Evolutionary conservation across 2,113 vertebrate species (phyloP).

Genomic region (Gracilinanus agilis): DNA sequence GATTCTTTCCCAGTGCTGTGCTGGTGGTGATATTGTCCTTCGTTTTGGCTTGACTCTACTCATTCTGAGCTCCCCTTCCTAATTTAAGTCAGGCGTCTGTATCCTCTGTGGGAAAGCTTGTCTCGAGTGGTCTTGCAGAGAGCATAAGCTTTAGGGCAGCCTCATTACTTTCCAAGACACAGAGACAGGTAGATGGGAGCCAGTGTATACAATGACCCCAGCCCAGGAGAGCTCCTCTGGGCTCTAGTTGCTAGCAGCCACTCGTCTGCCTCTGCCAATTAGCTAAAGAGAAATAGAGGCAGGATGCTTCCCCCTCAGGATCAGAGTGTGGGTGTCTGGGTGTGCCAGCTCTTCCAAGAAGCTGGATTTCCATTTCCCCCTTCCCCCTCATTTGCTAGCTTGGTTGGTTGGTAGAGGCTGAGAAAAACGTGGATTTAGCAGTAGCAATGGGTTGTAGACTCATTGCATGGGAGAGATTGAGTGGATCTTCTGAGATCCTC

Average conservation of each 20-base stretch:
- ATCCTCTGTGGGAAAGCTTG: neutral
- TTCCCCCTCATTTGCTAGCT: neutral
- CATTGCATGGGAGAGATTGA: neutral
- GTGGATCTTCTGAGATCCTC: neutral
- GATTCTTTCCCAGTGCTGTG: neutral
- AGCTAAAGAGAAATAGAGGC: neutral
- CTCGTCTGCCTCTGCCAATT: neutral
- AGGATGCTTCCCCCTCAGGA: neutral
- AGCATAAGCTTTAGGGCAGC: neutral
- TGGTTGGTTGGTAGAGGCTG: neutral
- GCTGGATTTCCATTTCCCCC: neutral
- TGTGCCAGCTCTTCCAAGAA: neutral
- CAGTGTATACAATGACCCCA: neutral
- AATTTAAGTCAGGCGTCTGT: neutral
- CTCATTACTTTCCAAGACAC: neutral
- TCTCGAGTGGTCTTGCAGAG: neutral
- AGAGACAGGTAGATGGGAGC: neutral
- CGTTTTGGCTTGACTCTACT: neutral
- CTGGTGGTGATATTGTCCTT: neutral
- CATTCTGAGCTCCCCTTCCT: rapidly evolving
- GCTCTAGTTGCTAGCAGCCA: neutral
- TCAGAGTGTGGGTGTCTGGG: neutral
- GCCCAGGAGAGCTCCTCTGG: neutral
- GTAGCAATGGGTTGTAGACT: neutral
- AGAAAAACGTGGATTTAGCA: neutral